Conservation (phyloP, 2,888 invertebrate species). For the Rotaria socialis region DNA sequence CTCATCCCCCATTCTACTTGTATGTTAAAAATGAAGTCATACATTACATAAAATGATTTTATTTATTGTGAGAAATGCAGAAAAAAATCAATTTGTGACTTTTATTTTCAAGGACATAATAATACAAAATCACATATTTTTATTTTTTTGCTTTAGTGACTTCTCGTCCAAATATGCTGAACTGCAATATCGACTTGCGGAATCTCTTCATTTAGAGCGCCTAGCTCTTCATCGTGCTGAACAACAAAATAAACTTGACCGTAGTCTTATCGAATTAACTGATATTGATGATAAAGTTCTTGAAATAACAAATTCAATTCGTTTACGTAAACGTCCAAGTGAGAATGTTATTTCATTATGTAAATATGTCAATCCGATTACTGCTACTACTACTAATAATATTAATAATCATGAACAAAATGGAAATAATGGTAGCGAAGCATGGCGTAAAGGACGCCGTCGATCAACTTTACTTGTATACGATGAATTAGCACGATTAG, state of each 20-base stretch:
- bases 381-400: neutral
- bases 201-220: neutral
- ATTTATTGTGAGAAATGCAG: too few species aligned
- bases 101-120: too few species aligned
- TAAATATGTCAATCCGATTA: neutral
- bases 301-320: neutral
- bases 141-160: neutral
- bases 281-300: neutral
- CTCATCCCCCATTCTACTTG: too few species aligned
- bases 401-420: neutral
- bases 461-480: neutral
- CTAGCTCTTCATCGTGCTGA: neutral
- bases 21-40: too few species aligned
- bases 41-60: too few species aligned
- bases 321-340: constrained; percentile 16
- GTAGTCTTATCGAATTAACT: neutral
- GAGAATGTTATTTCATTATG: neutral
- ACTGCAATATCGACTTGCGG: neutral
- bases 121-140: too few species aligned
- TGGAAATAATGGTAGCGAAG: neutral
- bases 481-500: constrained; percentile 27
- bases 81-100: too few species aligned
- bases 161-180: neutral
- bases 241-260: neutral
- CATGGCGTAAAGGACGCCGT: constrained; percentile 14